Base-by-base conservation (phyloP, 1,140 invertebrate species). In the Brachionus angularis region DNA sequence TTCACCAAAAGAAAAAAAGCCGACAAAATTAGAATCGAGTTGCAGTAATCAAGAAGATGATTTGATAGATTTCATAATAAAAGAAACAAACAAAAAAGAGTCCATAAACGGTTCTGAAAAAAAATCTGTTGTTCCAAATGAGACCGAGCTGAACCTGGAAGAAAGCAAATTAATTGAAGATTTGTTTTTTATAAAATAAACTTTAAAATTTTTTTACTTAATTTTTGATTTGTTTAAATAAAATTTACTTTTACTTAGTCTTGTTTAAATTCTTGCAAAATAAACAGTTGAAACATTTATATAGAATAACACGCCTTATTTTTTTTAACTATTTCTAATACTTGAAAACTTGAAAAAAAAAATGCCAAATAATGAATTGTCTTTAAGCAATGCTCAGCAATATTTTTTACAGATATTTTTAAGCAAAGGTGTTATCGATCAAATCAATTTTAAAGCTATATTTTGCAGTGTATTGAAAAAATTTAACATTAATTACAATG, bases 121-220 rank as follows among this genome's bases (percentile, higher is more conserved):
- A 21, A 12, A 67, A 31, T 39, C 46, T 12, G 62, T n/a, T n/a
- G n/a, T n/a, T n/a, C n/a, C n/a, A n/a, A n/a, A n/a, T n/a, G n/a
- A n/a, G n/a, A n/a, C n/a, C n/a, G n/a, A n/a, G n/a, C n/a, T n/a
- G n/a, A n/a, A 67, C 29, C 21, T 67, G 42, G 62, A 67, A 67
- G 62, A 67, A 16, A 47, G 42, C 33, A 67, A 67, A 67, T 67
- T 67, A 31, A 46, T 67, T 7, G 62, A 67, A 67, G 62, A 67
- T 34, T 50, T 67, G 31, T 67, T 67, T 50, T 67, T 67, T 67
- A 46, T 67, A 12, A 67, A 67, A 31, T 47, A n/a, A 42, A 46
- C n/a, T n/a, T n/a, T n/a, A n/a, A 3, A 55, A 55, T n/a, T 36
- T 61, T 44, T 5, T 36, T 1, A 25, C 39, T 46, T 1, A 25